Conservation (phyloP, 2,113 vertebrate genomes). For the Procavia capensis region DNA sequence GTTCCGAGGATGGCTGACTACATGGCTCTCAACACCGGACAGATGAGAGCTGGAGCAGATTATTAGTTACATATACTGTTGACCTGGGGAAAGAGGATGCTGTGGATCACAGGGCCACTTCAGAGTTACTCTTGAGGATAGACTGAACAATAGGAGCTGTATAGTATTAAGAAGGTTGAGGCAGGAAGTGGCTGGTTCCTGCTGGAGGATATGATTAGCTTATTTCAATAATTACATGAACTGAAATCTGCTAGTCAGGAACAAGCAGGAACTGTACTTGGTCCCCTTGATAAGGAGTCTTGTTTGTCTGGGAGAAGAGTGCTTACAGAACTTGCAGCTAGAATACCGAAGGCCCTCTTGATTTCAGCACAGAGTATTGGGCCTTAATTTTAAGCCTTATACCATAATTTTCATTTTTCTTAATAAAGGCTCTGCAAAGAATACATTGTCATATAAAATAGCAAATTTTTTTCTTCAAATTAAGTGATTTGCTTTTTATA, state of each 20-base stretch:
- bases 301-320: too few relatives aligned
- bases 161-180: neutral
- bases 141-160: neutral
- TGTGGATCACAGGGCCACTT: neutral
- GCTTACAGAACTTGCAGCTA: too few relatives aligned
- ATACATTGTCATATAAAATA: slow-evolving; percentile 4
- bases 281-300: neutral
- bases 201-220: neutral
- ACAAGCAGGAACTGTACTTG: neutral
- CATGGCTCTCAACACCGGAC: too few relatives aligned
- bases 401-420: neutral
- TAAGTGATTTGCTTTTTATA: neutral
- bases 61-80: too few relatives aligned
- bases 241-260: neutral
- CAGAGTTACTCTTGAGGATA: neutral
- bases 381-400: too few relatives aligned
- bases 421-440: slow-evolving; percentile 29
- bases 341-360: too few relatives aligned
- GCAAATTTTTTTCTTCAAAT: neutral
- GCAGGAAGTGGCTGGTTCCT: neutral
- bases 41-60: too few relatives aligned
- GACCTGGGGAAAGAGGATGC: neutral
- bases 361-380: too few relatives aligned
- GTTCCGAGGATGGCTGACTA: too few relatives aligned
- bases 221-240: too few relatives aligned